These are phyloP conservation scores for Phenganax subtilis DNA, from an alignment of 92 coral and sea anemone species.

Conservation along the genomic window DNA sequence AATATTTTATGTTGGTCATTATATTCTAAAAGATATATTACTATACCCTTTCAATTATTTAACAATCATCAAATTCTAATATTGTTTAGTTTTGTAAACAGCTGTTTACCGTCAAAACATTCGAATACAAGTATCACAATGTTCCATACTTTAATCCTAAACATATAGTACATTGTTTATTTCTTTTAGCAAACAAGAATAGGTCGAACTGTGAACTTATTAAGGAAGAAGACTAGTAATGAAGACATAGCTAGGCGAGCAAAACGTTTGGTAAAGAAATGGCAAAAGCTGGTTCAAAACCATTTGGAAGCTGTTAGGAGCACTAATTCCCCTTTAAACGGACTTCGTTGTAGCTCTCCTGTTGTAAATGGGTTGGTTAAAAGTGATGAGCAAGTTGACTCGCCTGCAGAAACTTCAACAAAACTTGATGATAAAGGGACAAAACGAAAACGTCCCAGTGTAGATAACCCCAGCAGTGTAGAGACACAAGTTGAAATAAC, in stretches of 20 bases:
- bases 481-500: not conserved
- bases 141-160: not conserved
- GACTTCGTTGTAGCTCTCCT: constrained; percentile 76
- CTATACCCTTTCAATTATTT: too few species aligned
- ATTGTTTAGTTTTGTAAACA: too few species aligned
- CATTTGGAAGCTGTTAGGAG: constrained; percentile 78
- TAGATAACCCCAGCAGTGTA: not conserved
- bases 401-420: constrained; percentile 57
- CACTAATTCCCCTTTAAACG: constrained; percentile 85
- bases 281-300: constrained; percentile 91
- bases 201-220: constrained; percentile 88
- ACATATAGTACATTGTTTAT: not conserved
- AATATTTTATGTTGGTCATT: too few species aligned
- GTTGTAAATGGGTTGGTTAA: constrained; percentile 75
- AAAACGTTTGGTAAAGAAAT: constrained; percentile 89
- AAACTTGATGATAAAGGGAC: constrained; percentile 68
- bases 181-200: constrained; percentile 83
- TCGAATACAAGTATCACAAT: too few species aligned
- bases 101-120: too few species aligned
- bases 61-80: too few species aligned
- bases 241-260: constrained; percentile 88
- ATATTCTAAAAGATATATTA: too few species aligned
- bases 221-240: constrained; percentile 87
- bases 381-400: constrained; percentile 57
- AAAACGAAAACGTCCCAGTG: constrained; percentile 67